phyloP scores from a whole-genome alignment of 37 sponge, comb jelly and placozoan species.

The Eunapius fragilis region DNA sequence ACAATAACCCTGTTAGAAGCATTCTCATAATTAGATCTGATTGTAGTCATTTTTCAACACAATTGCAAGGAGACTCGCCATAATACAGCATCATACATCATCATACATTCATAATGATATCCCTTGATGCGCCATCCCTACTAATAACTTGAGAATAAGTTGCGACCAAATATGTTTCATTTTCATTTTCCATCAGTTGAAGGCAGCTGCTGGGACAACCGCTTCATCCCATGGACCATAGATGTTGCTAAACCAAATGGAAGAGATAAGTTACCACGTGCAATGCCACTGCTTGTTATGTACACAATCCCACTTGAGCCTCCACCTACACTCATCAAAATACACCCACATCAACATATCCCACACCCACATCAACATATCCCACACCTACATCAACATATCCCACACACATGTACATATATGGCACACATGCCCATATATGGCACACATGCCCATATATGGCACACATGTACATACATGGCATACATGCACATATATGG shows the following conservation, averaged over 20 bases:
- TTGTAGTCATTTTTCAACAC: no score
- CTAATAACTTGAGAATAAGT: no score
- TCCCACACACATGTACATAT: background rate
- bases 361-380: background rate
- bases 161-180: background rate
- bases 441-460: background rate
- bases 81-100: no score
- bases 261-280: background rate
- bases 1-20: no score
- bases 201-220: conserved; percentile 14
- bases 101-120: no score
- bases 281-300: no score
- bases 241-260: conserved; percentile 48
- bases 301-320: background rate
- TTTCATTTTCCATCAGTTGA: background rate
- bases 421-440: background rate
- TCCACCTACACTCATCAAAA: background rate
- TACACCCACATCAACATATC: background rate
- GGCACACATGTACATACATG: background rate
- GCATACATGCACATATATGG: no score
- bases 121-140: no score
- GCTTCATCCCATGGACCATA: conserved; percentile 96
- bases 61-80: no score
- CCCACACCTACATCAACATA: no score
- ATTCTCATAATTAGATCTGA: no score